Evolutionary conservation across 2,888 invertebrate genomes (phyloP).

Genomic region (Leptopilina syphax): DNA sequence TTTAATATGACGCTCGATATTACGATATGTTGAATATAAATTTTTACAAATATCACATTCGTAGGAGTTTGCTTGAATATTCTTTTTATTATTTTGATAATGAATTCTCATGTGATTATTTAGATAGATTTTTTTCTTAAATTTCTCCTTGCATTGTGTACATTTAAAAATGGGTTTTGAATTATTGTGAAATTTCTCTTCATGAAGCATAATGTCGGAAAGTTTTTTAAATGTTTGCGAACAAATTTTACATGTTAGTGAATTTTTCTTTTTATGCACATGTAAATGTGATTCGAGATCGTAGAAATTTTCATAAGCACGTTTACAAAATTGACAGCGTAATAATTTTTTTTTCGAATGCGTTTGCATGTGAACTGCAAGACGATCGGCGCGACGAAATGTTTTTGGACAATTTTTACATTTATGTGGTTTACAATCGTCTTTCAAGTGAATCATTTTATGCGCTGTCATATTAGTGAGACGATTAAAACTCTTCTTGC

Average conservation of each 20-base stretch:
- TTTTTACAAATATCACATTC: not conserved
- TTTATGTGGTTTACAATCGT: not conserved
- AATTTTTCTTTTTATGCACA: not conserved
- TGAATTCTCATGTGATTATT: not conserved
- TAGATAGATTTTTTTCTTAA: not conserved
- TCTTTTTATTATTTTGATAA: not conserved
- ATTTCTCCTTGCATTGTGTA: not conserved
- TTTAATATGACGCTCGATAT: not conserved
- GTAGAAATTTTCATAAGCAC: not conserved
- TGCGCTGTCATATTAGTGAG: not conserved
- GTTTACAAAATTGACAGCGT: not conserved
- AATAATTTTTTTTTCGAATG: not conserved
- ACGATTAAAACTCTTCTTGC: not conserved
- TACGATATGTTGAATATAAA: not conserved
- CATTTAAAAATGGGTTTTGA: not conserved
- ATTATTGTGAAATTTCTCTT: not conserved
- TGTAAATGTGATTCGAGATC: not conserved
- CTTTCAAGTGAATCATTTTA: slow-evolving; percentile 3
- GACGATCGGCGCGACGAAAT: not conserved
- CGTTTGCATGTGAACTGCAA: not conserved
- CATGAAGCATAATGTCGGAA: not conserved
- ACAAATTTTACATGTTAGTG: not conserved
- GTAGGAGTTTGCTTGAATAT: not conserved
- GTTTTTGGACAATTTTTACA: slow-evolving; percentile 1
- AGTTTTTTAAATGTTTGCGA: not conserved